Percentiles rank a stretch among this genome's conserved stretches.
Evolutionary conservation across 1,140 invertebrate genomes (phyloP).

Genomic region (Aphaenogaster rudis): DNA sequence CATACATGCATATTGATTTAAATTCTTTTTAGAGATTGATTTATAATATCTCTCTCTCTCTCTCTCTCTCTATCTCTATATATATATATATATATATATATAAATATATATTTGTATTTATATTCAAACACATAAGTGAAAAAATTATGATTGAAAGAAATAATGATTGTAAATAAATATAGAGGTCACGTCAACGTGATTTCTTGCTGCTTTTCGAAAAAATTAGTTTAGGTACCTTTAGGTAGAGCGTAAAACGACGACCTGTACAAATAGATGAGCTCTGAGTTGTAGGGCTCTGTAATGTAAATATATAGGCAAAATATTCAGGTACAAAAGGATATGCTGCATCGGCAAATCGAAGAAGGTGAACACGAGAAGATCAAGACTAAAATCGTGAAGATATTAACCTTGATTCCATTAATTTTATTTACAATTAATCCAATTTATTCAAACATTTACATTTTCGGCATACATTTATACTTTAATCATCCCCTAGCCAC

Average conservation of each 20-base stretch:
- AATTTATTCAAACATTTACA: slow-evolving; percentile 68
- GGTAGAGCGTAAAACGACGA: slow-evolving; percentile 32
- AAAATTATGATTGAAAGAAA: slow-evolving; percentile 28
- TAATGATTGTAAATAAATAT: slow-evolving; percentile 69
- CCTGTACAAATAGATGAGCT: slow-evolving; percentile 31
- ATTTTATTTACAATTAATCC: slow-evolving; percentile 71
- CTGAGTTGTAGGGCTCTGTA: slow-evolving; percentile 53
- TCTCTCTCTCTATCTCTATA: too few relatives aligned
- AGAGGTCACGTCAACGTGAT: slow-evolving; percentile 26
- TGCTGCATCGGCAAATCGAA: slow-evolving; percentile 61
- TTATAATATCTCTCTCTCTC: slow-evolving; percentile 13
- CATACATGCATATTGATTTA: slow-evolving; percentile 50
- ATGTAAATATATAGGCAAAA: slow-evolving; percentile 70
- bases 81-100: slow-evolving; percentile 31
- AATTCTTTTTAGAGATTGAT: slow-evolving; percentile 24
- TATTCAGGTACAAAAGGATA: slow-evolving; percentile 53
- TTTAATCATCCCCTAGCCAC: slow-evolving; percentile 59
- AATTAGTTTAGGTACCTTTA: slow-evolving; percentile 55
- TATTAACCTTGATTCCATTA: slow-evolving; percentile 59
- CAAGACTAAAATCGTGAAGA: slow-evolving; percentile 64
- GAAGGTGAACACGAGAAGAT: slow-evolving; percentile 56
- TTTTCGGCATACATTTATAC: slow-evolving; percentile 61
- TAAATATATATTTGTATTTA: slow-evolving; percentile 45
- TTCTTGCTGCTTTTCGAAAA: slow-evolving; percentile 58
- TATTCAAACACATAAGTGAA: slow-evolving; percentile 38